Conservation (phyloP, 2,113 vertebrate genomes). For the Nothobranchius kuhntae region DNA sequence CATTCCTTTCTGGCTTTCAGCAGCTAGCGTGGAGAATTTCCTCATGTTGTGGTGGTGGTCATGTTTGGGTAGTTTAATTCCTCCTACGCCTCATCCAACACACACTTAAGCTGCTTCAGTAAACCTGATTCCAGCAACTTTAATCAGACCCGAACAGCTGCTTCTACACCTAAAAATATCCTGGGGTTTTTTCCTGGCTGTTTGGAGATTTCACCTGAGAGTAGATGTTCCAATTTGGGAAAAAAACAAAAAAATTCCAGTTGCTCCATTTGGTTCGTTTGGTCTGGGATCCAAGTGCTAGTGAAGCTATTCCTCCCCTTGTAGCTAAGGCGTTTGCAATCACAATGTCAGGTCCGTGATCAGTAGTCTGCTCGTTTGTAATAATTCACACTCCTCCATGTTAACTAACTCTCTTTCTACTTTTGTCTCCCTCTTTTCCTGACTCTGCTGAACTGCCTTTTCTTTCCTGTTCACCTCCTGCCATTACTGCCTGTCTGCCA, state of each 20-base stretch:
- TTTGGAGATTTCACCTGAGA: neutral
- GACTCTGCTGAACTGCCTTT: conserved; percentile 5
- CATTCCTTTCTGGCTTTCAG: neutral
- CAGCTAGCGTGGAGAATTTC: neutral
- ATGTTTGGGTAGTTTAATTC: neutral
- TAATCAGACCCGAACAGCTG: neutral
- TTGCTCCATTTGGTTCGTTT: neutral
- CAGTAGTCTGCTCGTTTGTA: too few relatives aligned
- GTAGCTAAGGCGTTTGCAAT: neutral
- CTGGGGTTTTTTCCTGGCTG: neutral
- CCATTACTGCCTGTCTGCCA: conserved; percentile 25
- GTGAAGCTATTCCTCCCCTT: neutral
- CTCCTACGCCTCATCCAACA: neutral
- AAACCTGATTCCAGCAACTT: neutral
- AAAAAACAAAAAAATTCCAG: too few relatives aligned
- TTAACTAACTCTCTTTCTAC: conserved; percentile 1
- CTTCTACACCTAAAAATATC: neutral
- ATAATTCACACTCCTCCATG: too few relatives aligned
- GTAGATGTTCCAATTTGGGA: neutral
- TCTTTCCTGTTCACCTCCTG: conserved; percentile 8
- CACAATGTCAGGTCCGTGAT: too few relatives aligned
- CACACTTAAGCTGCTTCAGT: neutral
- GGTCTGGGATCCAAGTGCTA: neutral
- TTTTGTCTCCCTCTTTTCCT: conserved; percentile 26
- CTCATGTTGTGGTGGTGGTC: neutral